A percentile compares a stretch with the other conserved stretches of the same genome.
Evolutionary conservation across 1,140 invertebrate species (phyloP).

Genomic region (Drosophila ambigua): DNA sequence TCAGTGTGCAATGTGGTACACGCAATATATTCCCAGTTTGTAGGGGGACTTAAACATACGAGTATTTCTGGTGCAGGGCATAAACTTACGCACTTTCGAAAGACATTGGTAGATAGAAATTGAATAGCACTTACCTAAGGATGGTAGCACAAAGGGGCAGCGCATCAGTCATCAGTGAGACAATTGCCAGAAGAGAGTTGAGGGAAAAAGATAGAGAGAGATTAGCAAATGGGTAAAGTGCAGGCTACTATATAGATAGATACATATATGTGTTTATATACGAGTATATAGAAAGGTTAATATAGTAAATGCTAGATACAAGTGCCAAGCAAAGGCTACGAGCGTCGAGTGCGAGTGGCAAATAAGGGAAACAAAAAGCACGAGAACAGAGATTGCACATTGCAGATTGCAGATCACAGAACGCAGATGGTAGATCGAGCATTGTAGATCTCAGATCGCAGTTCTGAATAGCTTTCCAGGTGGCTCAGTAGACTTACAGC

Average conservation of each 20-base stretch:
- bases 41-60: too few species aligned
- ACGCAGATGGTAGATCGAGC: background rate
- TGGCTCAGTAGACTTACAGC: too few species aligned
- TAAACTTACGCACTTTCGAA: too few species aligned
- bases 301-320: slow-evolving; percentile 16
- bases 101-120: too few species aligned
- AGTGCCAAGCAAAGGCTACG: slow-evolving; percentile 55
- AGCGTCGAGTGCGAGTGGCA: slow-evolving; percentile 24
- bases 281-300: background rate
- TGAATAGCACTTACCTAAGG: slow-evolving; percentile 1
- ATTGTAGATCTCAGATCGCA: background rate
- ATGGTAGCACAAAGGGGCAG: background rate
- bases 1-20: too few species aligned
- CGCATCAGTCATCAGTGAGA: background rate
- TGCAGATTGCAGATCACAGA: background rate
- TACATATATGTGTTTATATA: background rate
- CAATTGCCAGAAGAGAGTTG: background rate
- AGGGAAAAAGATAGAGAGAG: background rate
- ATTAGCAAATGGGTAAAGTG: background rate
- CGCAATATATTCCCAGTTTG: too few species aligned
- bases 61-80: too few species aligned
- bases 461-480: background rate
- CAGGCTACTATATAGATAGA: too few species aligned
- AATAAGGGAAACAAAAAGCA: slow-evolving; percentile 37
- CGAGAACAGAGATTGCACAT: background rate